Evolutionary conservation across 1,140 invertebrate genomes (phyloP), one percentile per base, ranked within the genome.

Genomic region (Brachionus plicatilis): DNA sequence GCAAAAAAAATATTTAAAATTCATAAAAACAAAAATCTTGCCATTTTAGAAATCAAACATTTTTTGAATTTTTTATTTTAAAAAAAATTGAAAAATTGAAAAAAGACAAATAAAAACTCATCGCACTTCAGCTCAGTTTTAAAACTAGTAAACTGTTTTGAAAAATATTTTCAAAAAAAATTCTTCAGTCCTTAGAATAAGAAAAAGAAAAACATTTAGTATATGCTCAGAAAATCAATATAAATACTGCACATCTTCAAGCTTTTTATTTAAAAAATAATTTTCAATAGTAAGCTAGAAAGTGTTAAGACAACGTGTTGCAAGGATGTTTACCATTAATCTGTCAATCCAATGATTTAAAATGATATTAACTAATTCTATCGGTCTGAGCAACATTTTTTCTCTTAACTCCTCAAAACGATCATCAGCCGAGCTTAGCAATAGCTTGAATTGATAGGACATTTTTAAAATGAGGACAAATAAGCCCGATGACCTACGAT

Each of bases 331-430:
- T 41, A 29, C 37, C 29, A 33, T 82, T 82, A 50, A 82, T 82
- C 79, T 82, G 79, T 82, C 79, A 82, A 82, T 82, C 79, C 79
- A 82, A 82, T 82, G 79, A 82, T 43, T 82, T 27, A 47, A 65
- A n/a, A 66, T 82, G 79, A 82, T 82, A 14, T 65, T 82, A 82
- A 43, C 79, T 6, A 43, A 17, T 29, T 60, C 37, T 82, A 65
- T 65, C 33, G 29, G 17, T 9, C 79, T 82, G 79, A 82, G 79
- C 79, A 82, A 82, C 79, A 45, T 29, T 43, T 65, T 65, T 68
- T 65, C 5, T 33, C 20, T 29, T 5, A 11, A n/a, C 33, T 82
- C 79, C 79, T 82, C 79, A 68, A 65, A 65, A 60, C 79, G 53
- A 68, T 82, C 72, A 76, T 82, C 79, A 47, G 53, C 79, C 37